A percentile compares a stretch with the other conserved stretches of the same genome.
Evolutionary conservation across 2,113 vertebrate genomes (phyloP).

Genomic region (Marmota flaviventris): DNA sequence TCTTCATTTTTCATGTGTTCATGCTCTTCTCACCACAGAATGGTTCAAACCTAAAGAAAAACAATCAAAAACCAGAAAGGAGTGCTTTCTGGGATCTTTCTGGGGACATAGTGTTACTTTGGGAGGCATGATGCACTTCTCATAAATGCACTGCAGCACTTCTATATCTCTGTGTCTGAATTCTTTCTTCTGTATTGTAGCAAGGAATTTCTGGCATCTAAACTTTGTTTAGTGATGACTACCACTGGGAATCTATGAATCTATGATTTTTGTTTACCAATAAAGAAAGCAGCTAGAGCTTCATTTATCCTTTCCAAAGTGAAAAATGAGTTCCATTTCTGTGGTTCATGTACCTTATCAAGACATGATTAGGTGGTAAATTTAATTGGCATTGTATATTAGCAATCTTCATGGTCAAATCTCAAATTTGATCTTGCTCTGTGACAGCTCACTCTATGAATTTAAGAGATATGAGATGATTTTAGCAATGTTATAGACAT

Average conservation of each 20-base stretch:
- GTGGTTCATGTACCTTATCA: not conserved
- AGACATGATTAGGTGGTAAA: not conserved
- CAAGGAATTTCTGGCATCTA: constrained; percentile 41
- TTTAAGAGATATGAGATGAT: constrained; percentile 15
- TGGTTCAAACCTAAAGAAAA: not conserved
- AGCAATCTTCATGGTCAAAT: not conserved
- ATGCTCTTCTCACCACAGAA: not conserved
- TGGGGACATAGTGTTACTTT: not conserved
- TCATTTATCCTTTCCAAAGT: not conserved
- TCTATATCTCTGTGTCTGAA: not conserved
- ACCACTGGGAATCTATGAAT: not conserved
- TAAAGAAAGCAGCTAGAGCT: not conserved
- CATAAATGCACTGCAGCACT: not conserved
- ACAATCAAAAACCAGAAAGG: too few species aligned
- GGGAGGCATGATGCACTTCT: not conserved
- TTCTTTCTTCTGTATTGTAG: constrained; percentile 8
- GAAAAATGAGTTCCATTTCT: constrained; percentile 31
- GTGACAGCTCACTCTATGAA: not conserved
- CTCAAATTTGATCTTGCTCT: not conserved
- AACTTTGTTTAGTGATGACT: not conserved
- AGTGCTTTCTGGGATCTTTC: not conserved
- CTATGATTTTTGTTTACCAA: not conserved
- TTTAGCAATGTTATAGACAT: not conserved
- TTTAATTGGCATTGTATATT: not conserved
- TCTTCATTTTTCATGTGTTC: not conserved